phyloP scores from a whole-genome alignment of 2,888 invertebrate genomes.

The Timema podura region DNA sequence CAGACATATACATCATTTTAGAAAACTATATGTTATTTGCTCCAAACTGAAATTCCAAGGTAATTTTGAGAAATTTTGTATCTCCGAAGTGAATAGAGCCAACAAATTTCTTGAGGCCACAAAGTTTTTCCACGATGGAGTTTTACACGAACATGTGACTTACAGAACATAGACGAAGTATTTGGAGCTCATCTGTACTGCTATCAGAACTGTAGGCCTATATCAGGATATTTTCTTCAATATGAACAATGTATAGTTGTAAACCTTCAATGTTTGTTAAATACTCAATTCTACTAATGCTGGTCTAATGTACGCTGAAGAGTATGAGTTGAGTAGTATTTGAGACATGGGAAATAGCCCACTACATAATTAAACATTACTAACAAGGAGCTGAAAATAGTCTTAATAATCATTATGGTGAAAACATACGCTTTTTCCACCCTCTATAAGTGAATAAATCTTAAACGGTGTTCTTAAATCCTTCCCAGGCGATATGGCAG shows the following conservation, averaged over 20 bases:
- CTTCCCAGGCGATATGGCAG: background rate
- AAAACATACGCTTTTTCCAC: background rate
- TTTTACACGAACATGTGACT: slow-evolving; percentile 8
- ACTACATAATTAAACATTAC: background rate
- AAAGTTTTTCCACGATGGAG: background rate
- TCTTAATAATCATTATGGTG: background rate
- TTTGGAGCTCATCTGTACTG: slow-evolving; percentile 8
- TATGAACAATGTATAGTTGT: slow-evolving; percentile 2
- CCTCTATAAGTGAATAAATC: background rate
- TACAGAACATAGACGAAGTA: background rate
- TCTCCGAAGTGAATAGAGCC: background rate
- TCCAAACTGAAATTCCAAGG: background rate
- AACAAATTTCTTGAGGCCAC: background rate
- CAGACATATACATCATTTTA: background rate
- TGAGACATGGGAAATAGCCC: background rate
- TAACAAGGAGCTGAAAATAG: background rate
- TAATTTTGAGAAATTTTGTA: background rate
- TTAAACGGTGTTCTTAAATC: background rate
- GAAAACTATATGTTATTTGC: slow-evolving; percentile 1
- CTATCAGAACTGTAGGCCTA: background rate
- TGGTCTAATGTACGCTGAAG: background rate
- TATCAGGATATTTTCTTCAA: slow-evolving; percentile 10
- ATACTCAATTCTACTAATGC: background rate
- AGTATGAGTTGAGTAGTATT: background rate
- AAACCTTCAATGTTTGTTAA: background rate